Evolutionary conservation across 2,888 invertebrate species (phyloP).

Genomic region (Nomada lathburiana): DNA sequence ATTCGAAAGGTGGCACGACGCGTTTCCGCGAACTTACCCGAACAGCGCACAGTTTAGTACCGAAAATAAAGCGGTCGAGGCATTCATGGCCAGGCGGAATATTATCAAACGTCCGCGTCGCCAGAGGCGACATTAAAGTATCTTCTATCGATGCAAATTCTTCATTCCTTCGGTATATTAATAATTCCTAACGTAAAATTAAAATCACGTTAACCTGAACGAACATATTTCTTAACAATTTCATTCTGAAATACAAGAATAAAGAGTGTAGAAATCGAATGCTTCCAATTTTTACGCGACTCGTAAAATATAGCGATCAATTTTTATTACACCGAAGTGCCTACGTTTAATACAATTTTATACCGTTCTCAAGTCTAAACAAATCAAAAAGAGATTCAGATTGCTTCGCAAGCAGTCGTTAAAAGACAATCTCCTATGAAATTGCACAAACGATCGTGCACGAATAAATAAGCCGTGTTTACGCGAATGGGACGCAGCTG

Average conservation of each 20-base stretch:
- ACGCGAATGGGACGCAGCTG: conserved; percentile 47
- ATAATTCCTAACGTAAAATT: background rate
- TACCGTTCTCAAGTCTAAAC: background rate
- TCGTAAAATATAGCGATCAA: background rate
- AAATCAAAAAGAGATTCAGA: background rate
- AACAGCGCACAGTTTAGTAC: conserved; percentile 32
- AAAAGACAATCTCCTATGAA: conserved; percentile 15
- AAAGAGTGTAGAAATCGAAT: background rate
- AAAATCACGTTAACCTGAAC: background rate
- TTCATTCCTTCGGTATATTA: background rate
- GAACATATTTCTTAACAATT: background rate
- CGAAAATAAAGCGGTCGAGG: conserved; percentile 55
- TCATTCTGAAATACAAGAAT: too few relatives aligned
- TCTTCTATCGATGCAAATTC: background rate
- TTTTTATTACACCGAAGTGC: background rate
- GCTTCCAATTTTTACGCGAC: background rate
- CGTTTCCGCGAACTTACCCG: conserved; percentile 47
- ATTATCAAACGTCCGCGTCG: conserved; percentile 50
- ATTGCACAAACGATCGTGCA: background rate
- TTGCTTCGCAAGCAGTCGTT: background rate
- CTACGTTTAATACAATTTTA: background rate
- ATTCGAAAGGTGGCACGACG: conserved; percentile 44
- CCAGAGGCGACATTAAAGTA: conserved; percentile 5
- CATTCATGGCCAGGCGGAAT: conserved; percentile 49
- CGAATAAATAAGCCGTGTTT: conserved; percentile 37